Evolutionary conservation across 1,140 invertebrate genomes (phyloP), one percentile per base, ranked within the genome.

Genomic region (Pristionchus pacificus): DNA sequence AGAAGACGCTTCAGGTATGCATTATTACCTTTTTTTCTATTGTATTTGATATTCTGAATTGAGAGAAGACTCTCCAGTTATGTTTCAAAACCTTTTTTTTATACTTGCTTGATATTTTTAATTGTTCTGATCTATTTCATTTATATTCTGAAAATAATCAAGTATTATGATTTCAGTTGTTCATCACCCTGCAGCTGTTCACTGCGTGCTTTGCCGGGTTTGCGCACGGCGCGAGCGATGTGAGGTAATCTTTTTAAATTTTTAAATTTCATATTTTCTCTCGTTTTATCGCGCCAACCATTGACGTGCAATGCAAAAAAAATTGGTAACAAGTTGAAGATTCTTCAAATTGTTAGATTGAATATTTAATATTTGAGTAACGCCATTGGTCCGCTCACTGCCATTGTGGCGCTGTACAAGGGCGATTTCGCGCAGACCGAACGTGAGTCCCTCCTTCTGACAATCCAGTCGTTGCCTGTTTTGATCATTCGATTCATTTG

Each of bases 201-300:
- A 98, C 95, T 0, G 95, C 95, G 1, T 90, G 91, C 24, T 98
- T 98, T 86, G 95, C 94, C 0, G 92, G 93, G 71, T 98, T 98
- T 85, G 95, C 95, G 38, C 95, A 98, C 83, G 95, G 95, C 58
- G 95, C 93, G 30, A 74, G 71, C 58, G 72, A 74, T 38, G 68
- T 74, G 6, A 62, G 72, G 72, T 74, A 29, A 58, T 32, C 28
- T 31, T 24, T 3, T 31, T 33, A 2, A 24, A 19, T 19, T 57
- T 57, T 57, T n/a, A 19, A 19, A 19, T 19, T 19, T n/a, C 6
- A 2, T n/a, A 19, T 25, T 61, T 27, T 61, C 29, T 14, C 25
- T 27, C 6, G 29, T 24, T 2, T 2, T 2, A 62, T 30, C 29
- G 32, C 29, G 32, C 15, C 57, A 27, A 65, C 31, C 63, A 49